Evolutionary conservation across 1,140 invertebrate genomes (phyloP).

Genomic region (Lepidurus arcticus): DNA sequence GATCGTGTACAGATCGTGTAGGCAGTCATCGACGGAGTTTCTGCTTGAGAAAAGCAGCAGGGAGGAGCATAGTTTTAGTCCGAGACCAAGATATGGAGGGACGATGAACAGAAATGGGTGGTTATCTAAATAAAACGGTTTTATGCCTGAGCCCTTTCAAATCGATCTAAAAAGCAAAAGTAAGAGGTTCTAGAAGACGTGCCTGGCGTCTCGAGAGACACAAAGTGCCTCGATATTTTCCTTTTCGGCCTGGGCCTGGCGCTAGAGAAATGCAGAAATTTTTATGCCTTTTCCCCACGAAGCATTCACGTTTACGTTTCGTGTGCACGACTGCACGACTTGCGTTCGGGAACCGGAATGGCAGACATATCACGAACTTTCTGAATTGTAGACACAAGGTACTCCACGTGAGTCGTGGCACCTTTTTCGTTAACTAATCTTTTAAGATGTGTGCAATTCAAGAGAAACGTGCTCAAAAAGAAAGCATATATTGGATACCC

Average conservation of each 20-base stretch:
- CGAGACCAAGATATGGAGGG: background rate
- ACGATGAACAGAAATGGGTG: background rate
- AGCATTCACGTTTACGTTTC: background rate
- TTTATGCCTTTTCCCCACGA: background rate
- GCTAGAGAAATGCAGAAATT: background rate
- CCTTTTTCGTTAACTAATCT: no score
- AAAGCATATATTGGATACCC: no score
- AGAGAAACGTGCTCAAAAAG: no score
- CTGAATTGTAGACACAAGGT: no score
- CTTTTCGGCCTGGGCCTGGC: background rate
- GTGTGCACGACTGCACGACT: background rate
- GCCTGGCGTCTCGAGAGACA: background rate
- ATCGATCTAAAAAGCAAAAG: slow-evolving; percentile 20
- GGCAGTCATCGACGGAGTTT: background rate
- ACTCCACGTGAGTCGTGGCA: no score
- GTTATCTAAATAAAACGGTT: background rate
- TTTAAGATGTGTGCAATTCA: no score
- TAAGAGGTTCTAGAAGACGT: slow-evolving; percentile 8
- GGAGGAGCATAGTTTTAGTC: background rate
- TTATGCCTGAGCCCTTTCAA: background rate
- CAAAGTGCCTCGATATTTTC: background rate
- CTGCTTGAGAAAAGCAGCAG: background rate
- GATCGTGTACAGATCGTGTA: background rate
- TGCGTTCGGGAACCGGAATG: background rate
- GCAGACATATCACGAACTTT: no score